These are phyloP conservation scores for Tenualosa thibaudeaui DNA, from an alignment of 2,797 vertebrate species.

Conservation along the genomic window DNA sequence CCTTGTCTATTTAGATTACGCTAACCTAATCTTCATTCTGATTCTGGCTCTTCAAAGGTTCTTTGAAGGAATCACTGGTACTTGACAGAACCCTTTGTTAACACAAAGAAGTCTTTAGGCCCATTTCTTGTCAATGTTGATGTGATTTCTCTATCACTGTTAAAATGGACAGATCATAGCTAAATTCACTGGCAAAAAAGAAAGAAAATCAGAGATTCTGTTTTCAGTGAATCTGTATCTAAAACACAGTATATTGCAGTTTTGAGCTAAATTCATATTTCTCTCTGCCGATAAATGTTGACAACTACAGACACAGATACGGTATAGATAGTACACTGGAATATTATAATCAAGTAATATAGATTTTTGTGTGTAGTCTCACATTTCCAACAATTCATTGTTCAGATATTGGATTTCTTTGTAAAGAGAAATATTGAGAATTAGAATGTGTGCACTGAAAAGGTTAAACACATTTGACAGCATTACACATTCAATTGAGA, in stretches of 20 bases:
- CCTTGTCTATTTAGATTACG: conserved; percentile 13
- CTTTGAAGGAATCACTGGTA: background rate
- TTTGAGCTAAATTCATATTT: too few species aligned
- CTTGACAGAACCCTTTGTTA: background rate
- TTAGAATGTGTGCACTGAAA: too few species aligned
- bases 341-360: too few species aligned
- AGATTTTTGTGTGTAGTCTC: too few species aligned
- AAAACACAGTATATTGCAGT: background rate
- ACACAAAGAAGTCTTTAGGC: background rate
- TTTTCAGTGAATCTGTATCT: background rate
- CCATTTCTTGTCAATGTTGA: background rate
- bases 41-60: background rate
- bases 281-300: too few species aligned
- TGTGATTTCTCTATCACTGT: background rate
- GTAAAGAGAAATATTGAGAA: too few species aligned
- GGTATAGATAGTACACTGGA: too few species aligned
- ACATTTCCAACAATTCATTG: too few species aligned
- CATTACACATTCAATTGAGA: too few species aligned
- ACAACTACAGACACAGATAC: too few species aligned
- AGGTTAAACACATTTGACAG: too few species aligned
- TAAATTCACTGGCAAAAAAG: background rate
- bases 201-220: background rate
- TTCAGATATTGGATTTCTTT: too few species aligned
- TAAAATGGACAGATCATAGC: background rate
- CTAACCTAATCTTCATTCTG: background rate